Evolutionary conservation across 1,140 invertebrate species (phyloP).

Genomic region (Onthophagus taurus): DNA sequence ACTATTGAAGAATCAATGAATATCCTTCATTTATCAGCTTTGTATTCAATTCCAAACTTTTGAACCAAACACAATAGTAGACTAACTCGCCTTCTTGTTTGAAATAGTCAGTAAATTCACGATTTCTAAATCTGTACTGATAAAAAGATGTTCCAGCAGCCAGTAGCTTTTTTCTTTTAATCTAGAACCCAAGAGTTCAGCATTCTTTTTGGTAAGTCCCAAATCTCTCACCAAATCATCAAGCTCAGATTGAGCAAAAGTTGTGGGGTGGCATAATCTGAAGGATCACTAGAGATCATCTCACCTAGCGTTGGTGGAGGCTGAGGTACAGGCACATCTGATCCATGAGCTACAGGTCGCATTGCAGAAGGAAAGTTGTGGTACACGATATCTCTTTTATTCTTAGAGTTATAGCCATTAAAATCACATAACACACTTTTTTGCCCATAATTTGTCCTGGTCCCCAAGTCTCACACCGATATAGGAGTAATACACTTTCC

Average conservation of each 20-base stretch:
- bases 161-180: constrained; percentile 1
- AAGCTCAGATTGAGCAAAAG: constrained; percentile 1
- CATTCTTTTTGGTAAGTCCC: too few species aligned
- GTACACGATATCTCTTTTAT: neutral
- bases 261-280: neutral
- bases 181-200: constrained; percentile 1
- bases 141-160: constrained; percentile 1
- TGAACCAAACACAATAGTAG: constrained; percentile 1
- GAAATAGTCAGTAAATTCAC: too few species aligned
- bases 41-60: neutral
- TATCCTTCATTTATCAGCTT: too few species aligned
- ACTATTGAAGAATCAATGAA: too few species aligned
- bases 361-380: constrained; percentile 1
- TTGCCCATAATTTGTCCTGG: neutral
- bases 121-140: neutral
- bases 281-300: neutral
- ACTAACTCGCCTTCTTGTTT: constrained; percentile 1
- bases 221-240: constrained; percentile 1
- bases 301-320: neutral
- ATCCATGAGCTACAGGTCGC: constrained; percentile 1
- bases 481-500: constrained; percentile 1
- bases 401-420: constrained; percentile 1
- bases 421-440: neutral
- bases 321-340: too few species aligned
- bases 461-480: neutral